Percentiles rank a stretch among this genome's conserved stretches.
phyloP scores from a whole-genome alignment of 2,888 invertebrate species.

The Hyppa rectilinea region DNA sequence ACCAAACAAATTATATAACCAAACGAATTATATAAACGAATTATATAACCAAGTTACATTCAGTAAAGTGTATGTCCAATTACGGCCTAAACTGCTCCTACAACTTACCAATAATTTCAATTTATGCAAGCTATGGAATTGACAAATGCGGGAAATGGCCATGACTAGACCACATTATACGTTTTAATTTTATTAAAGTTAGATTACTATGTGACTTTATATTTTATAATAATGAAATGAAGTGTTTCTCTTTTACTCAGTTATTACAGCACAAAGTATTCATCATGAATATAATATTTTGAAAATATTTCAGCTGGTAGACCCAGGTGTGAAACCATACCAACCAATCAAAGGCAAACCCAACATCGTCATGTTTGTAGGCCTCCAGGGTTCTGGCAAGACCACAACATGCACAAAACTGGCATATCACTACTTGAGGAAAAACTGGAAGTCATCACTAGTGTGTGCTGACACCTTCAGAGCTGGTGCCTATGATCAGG shows the following conservation, averaged over 20 bases:
- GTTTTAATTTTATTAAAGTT: no score
- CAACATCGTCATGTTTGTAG: constrained; percentile 99
- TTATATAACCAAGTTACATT: no score
- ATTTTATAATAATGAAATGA: not conserved
- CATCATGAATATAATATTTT: not conserved
- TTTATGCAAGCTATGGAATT: no score
- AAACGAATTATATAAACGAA: no score
- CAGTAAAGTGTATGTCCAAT: no score
- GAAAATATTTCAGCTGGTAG: constrained; percentile 93
- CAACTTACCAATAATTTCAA: no score
- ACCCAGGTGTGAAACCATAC: constrained; percentile 99
- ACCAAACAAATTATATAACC: no score
- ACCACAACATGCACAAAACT: constrained; percentile 99
- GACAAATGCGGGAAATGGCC: no score
- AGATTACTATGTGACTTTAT: not conserved
- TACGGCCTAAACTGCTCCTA: no score
- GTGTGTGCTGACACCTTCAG: constrained; percentile 99
- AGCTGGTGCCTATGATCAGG: constrained; percentile 99
- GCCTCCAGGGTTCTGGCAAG: constrained; percentile 99
- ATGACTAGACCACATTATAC: no score
- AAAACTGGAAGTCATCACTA: constrained; percentile 99
- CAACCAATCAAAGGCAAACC: constrained; percentile 98
- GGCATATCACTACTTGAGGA: constrained; percentile 99
- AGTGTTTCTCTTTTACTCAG: not conserved
- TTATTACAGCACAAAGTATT: not conserved